These are phyloP conservation scores for Latrodectus geometricus DNA, from an alignment of 1,140 invertebrate species.

Conservation along the genomic window DNA sequence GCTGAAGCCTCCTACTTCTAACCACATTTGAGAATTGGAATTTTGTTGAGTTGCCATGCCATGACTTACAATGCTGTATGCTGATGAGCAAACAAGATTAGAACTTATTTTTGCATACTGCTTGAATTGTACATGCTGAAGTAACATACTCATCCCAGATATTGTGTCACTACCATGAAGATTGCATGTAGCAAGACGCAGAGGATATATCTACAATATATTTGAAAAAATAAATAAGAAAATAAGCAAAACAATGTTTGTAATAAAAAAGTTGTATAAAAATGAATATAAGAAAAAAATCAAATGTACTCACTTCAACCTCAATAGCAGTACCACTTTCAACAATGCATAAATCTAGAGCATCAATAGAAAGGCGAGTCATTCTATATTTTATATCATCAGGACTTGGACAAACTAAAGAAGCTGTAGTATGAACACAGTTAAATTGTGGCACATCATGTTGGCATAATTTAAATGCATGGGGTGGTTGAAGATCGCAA, in stretches of 20 bases:
- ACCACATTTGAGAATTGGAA: conserved; percentile 74
- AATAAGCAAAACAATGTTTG: neutral
- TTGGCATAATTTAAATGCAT: conserved; percentile 83
- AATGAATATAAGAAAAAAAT: neutral
- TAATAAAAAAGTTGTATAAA: neutral
- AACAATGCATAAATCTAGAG: conserved; percentile 89
- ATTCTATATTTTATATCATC: conserved; percentile 96
- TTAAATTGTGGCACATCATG: conserved; percentile 83
- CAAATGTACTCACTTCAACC: conserved; percentile 76
- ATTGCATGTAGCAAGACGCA: conserved; percentile 91
- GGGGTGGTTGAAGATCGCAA: conserved; percentile 85
- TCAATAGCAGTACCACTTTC: conserved; percentile 89
- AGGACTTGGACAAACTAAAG: conserved; percentile 79
- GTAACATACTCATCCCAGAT: conserved; percentile 87
- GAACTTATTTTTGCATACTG: conserved; percentile 72
- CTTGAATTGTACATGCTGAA: conserved; percentile 81
- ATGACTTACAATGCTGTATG: conserved; percentile 62
- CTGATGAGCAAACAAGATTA: conserved; percentile 63
- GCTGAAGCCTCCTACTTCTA: conserved; percentile 91
- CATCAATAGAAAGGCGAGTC: conserved; percentile 90
- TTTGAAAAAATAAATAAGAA: conserved; percentile 1
- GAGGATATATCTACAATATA: conserved; percentile 78
- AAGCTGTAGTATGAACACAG: conserved; percentile 80
- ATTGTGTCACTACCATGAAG: conserved; percentile 90
- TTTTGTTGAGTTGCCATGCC: conserved; percentile 57